These are phyloP conservation scores for Dilophus febrilis DNA, from an alignment of 2,888 invertebrate genomes.

Conservation along the genomic window DNA sequence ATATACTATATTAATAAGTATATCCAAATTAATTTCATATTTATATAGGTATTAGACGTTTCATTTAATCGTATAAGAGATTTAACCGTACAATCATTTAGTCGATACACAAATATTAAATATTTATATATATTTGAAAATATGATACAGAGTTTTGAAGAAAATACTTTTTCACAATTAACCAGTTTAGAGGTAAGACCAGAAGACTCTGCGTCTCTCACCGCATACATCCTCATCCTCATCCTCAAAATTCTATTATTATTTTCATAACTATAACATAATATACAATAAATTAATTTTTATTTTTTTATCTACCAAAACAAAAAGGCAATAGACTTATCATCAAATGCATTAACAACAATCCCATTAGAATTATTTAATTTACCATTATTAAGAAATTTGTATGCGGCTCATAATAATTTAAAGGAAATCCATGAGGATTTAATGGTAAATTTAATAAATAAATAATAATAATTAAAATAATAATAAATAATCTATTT, in stretches of 20 bases:
- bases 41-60: conserved; percentile 25
- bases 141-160: conserved; percentile 28
- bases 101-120: conserved; percentile 21
- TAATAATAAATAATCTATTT: too few species aligned
- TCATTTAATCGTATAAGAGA: conserved; percentile 29
- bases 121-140: conserved; percentile 28
- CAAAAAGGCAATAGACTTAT: conserved; percentile 27
- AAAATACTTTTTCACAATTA: conserved; percentile 24
- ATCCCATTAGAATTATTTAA: conserved; percentile 32
- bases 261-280: too few species aligned
- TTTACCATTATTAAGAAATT: conserved; percentile 40
- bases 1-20: too few species aligned
- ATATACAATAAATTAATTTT: not conserved
- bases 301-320: conserved; percentile 3
- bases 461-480: too few species aligned
- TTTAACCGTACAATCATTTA: conserved; percentile 24
- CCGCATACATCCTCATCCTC: too few species aligned
- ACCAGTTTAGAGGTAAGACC: conserved; percentile 27
- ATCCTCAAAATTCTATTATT: not conserved
- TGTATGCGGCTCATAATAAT: conserved; percentile 39
- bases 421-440: conserved; percentile 26
- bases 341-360: conserved; percentile 25
- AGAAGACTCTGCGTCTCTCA: too few species aligned
- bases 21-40: too few species aligned
- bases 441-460: too few species aligned